Base-by-base conservation (phyloP, 2,888 invertebrate genomes). In the Saturnia pavonia region DNA sequence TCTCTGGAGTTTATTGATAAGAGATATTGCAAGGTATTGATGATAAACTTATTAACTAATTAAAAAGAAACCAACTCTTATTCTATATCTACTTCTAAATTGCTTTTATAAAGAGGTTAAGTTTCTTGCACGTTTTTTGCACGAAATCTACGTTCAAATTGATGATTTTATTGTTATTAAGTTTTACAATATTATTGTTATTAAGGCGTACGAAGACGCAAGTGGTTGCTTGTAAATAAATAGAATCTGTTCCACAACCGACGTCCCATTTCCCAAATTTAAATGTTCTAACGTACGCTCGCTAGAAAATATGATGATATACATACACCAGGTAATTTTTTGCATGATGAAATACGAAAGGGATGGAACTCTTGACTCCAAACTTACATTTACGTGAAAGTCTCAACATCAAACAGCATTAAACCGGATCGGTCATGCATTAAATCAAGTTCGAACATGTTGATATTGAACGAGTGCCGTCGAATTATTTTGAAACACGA, bases 321-420 rank as follows among this genome's bases (percentile, higher is more conserved):
- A 70, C 74, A 77, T 78, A 74, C 75, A 67, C 74, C 74, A 73
- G 73, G 74, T 83, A 86, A 85, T 85, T 85, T 85, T 81, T 80
- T 82, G 85, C 77, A 82, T 73, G 79, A 80, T 74, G 74, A 80
- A 75, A 72, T 74, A 72, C 75, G 72, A 81, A 82, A 81, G 81
- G 79, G 76, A 71, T 67, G 66, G 57, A 51, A 68, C 70, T 60
- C 70, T 72, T 77, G 74, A 74, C 73, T 77, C 68, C 74, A 76
- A 78, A 79, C 79, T 80, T 77, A 78, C 78, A 78, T 78, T 74
- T 72, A 67, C 70, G 60, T 60, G 67, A 70, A 72, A 72, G 69
- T 70, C 76, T 77, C 67, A 63, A 80, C 80, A 76, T 80, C 79
- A 79, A 82, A 82, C 75, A 76, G 72, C 74, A 75, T 76, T 75